Conservation (phyloP, 1,140 invertebrate species). For the Drepana arcuata region DNA sequence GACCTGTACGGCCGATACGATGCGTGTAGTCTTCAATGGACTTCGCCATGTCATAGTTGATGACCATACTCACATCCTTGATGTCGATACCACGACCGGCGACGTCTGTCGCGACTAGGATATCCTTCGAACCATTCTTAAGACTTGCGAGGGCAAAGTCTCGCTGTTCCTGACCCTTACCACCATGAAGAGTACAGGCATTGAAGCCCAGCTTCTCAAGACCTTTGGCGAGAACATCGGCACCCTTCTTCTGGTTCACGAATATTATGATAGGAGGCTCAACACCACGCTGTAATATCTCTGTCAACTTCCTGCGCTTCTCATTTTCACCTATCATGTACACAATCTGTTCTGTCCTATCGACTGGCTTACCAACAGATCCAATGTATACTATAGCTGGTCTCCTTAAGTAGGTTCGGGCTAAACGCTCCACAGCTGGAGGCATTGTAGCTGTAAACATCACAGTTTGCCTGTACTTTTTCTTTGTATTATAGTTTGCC, state of each 20-base stretch:
- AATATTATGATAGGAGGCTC: slow-evolving; percentile 99
- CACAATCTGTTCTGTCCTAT: slow-evolving; percentile 98
- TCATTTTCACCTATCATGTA: slow-evolving; percentile 95
- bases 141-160: slow-evolving; percentile 97
- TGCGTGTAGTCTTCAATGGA: slow-evolving; percentile 99
- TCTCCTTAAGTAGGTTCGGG: slow-evolving; percentile 93
- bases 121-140: slow-evolving; percentile 96
- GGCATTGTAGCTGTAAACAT: slow-evolving; percentile 99
- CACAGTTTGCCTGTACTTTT: slow-evolving; percentile 99
- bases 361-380: slow-evolving; percentile 97
- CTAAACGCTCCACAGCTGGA: slow-evolving; percentile 95
- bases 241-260: slow-evolving; percentile 99
- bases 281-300: slow-evolving; percentile 88
- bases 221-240: slow-evolving; percentile 96
- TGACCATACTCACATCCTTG: slow-evolving; percentile 98
- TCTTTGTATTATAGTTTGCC: slow-evolving; percentile 96
- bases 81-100: slow-evolving; percentile 99
- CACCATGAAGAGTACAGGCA: slow-evolving; percentile 97
- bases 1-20: slow-evolving; percentile 98
- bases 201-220: slow-evolving; percentile 98
- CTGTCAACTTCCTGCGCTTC: slow-evolving; percentile 92
- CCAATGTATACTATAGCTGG: slow-evolving; percentile 99
- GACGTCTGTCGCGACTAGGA: slow-evolving; percentile 99
- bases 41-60: slow-evolving; percentile 99
- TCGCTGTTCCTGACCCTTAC: slow-evolving; percentile 99